These are phyloP conservation scores for Bombus superbus DNA, from an alignment of 1,140 invertebrate species.

Conservation along the genomic window DNA sequence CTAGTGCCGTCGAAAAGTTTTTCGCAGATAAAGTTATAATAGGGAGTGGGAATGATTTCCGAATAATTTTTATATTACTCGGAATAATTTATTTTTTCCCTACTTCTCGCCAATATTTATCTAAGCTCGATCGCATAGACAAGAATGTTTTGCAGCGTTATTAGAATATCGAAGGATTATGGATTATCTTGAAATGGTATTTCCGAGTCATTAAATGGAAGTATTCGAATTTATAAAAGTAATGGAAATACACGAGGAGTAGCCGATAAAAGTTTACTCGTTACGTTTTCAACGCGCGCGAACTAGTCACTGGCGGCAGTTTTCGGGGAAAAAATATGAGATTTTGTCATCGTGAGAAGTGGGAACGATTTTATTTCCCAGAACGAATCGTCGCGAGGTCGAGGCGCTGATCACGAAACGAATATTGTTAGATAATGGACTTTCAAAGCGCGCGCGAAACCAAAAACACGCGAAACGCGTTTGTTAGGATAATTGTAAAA, in stretches of 20 bases:
- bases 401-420: neutral
- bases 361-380: neutral
- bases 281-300: conserved; percentile 10
- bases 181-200: neutral
- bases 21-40: neutral
- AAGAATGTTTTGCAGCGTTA: neutral
- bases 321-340: conserved; percentile 16
- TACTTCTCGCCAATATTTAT: neutral
- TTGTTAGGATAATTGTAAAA: conserved; percentile 9
- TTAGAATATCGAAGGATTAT: neutral
- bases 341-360: neutral
- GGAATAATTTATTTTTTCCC: neutral
- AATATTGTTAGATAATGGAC: conserved; percentile 26
- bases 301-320: neutral
- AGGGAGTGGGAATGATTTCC: neutral
- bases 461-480: conserved; percentile 6
- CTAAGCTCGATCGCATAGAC: neutral
- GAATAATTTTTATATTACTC: neutral
- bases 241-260: neutral
- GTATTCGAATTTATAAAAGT: neutral
- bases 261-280: conserved; percentile 4
- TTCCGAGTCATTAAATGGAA: neutral
- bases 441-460: neutral
- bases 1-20: neutral
- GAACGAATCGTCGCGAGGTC: neutral